Percentiles rank a stretch among this genome's conserved stretches.
These are phyloP conservation scores for Solenopsis fugax DNA, from an alignment of 1,140 invertebrate genomes.

Conservation along the genomic window DNA sequence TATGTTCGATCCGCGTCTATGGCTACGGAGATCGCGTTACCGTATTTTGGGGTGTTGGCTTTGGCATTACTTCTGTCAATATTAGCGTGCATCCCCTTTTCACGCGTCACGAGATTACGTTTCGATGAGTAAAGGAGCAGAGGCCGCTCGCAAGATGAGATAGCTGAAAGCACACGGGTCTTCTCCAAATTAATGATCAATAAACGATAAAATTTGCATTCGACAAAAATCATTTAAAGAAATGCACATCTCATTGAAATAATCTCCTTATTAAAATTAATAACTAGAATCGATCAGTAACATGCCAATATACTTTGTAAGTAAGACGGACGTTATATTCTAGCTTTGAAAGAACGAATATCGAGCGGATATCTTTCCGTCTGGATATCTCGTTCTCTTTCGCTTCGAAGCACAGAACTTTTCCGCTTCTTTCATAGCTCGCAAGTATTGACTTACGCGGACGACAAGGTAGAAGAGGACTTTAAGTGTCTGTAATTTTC, in stretches of 20 bases:
- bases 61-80: conserved; percentile 64
- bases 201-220: neutral
- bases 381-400: neutral
- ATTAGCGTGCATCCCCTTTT: conserved; percentile 35
- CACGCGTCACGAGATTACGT: conserved; percentile 43
- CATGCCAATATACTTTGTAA: neutral
- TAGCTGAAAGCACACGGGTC: neutral
- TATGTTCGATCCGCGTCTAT: conserved; percentile 27
- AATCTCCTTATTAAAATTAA: neutral
- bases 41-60: conserved; percentile 48
- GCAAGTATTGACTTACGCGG: conserved; percentile 6
- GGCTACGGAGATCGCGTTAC: conserved; percentile 32
- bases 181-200: neutral
- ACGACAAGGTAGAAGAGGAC: conserved; percentile 3
- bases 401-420: neutral
- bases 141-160: neutral
- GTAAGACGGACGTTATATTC: neutral
- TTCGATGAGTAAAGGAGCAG: conserved; percentile 24
- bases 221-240: neutral
- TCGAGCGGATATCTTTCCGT: neutral
- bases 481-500: conserved; percentile 26
- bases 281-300: neutral
- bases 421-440: neutral
- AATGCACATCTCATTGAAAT: neutral
- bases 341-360: neutral